Conservation (phyloP, 1,140 invertebrate species). For the Aphis craccivora region DNA sequence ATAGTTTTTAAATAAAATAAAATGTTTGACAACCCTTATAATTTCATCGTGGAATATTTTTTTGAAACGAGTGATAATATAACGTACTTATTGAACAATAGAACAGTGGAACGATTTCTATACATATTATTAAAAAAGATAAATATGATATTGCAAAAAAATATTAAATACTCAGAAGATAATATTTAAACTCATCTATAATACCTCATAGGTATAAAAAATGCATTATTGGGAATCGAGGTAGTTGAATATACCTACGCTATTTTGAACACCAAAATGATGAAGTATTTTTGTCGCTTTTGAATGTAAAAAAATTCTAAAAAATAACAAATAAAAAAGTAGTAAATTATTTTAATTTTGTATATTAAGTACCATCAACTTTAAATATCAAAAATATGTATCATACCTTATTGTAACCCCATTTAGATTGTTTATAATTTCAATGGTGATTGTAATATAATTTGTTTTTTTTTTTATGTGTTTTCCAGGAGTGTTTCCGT, state of each 20-base stretch:
- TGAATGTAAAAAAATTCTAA: neutral
- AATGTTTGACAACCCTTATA: neutral
- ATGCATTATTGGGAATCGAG: neutral
- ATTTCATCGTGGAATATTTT: neutral
- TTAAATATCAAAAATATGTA: neutral
- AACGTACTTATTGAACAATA: neutral
- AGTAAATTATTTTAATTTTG: neutral
- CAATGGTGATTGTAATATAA: neutral
- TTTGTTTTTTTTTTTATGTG: neutral
- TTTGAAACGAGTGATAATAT: neutral
- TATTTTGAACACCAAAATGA: neutral
- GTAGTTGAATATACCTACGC: neutral
- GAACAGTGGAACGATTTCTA: neutral
- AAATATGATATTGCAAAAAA: too few relatives aligned
- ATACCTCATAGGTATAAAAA: neutral
- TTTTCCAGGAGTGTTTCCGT: constrained; percentile 81
- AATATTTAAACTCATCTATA: too few relatives aligned
- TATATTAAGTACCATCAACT: neutral
- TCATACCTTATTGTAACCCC: neutral
- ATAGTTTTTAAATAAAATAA: too few relatives aligned
- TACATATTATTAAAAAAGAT: too few relatives aligned
- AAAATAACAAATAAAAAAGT: neutral
- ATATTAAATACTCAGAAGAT: neutral
- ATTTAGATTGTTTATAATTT: neutral
- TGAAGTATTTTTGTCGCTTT: neutral